Evolutionary conservation across 2,888 invertebrate genomes (phyloP).

Genomic region (Loripinus fragilis): DNA sequence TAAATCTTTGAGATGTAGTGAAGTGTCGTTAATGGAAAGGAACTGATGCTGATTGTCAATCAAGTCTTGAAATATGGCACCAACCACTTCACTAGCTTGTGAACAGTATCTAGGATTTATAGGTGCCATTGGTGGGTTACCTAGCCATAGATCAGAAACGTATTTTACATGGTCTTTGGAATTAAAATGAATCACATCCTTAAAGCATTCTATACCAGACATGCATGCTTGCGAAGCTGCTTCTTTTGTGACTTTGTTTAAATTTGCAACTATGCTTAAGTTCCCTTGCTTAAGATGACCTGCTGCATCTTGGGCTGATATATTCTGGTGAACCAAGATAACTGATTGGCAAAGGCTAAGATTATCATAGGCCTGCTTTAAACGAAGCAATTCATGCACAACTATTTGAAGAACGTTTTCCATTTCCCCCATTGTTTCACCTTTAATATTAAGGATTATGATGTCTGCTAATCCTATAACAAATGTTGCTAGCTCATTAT

Average conservation of each 20-base stretch:
- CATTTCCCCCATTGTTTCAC: constrained; percentile 41
- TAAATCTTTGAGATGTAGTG: background rate
- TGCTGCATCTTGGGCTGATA: constrained; percentile 20
- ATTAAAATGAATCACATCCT: constrained; percentile 38
- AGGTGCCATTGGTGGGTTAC: constrained; percentile 39
- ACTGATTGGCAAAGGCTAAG: constrained; percentile 20
- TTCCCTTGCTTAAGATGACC: constrained; percentile 8
- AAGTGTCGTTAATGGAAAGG: background rate
- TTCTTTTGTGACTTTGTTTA: constrained; percentile 30
- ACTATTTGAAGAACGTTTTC: constrained; percentile 35
- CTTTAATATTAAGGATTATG: constrained; percentile 40
- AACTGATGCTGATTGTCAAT: background rate
- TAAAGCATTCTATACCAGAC: constrained; percentile 24
- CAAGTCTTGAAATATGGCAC: background rate
- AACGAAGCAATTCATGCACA: constrained; percentile 44
- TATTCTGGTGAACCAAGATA: constrained; percentile 47
- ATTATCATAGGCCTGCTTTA: constrained; percentile 30
- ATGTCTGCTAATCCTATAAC: constrained; percentile 41
- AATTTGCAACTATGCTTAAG: background rate
- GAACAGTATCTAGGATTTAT: constrained; percentile 24
- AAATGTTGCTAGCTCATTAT: constrained; percentile 49
- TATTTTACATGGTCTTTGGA: constrained; percentile 15
- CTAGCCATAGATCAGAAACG: constrained; percentile 37
- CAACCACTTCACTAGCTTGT: background rate
- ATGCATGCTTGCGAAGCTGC: constrained; percentile 28